A percentile compares a stretch with the other conserved stretches of the same genome.
Conservation (phyloP, 1,140 invertebrate species). For the Caerostris darwini region DNA sequence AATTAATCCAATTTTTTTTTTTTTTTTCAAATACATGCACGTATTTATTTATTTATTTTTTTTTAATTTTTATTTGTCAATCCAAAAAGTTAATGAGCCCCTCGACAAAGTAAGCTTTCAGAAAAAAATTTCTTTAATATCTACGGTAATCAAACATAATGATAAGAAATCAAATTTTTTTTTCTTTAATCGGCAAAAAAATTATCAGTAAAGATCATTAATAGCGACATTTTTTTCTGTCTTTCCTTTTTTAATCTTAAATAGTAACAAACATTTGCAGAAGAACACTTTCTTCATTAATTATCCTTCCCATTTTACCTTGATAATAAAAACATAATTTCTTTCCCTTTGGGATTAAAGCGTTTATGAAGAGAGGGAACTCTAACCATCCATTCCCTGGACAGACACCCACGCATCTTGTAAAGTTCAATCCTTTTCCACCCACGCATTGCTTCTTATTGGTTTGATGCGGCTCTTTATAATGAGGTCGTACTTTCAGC, state of each 20-base stretch:
- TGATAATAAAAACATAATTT: not conserved
- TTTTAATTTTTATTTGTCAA: no score
- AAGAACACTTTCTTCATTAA: not conserved
- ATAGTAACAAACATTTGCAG: not conserved
- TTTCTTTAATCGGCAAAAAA: not conserved
- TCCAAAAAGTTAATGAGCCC: no score
- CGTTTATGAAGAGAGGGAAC: not conserved
- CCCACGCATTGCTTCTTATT: not conserved
- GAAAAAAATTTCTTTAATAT: no score
- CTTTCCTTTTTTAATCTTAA: not conserved
- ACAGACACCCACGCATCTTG: not conserved
- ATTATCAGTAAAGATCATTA: not conserved
- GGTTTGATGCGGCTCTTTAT: not conserved
- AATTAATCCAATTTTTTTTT: no score
- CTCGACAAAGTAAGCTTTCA: no score
- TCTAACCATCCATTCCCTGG: not conserved
- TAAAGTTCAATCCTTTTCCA: not conserved
- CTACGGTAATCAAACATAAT: not conserved
- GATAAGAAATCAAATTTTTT: not conserved
- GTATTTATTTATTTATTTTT: no score
- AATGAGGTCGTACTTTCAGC: conserved; percentile 17
- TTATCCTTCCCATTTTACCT: not conserved
- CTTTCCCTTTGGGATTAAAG: not conserved
- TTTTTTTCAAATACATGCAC: no score
- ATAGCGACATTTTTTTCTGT: not conserved